phyloP scores from a whole-genome alignment of 2,113 vertebrate species.

The Mormyrus iriodes region DNA sequence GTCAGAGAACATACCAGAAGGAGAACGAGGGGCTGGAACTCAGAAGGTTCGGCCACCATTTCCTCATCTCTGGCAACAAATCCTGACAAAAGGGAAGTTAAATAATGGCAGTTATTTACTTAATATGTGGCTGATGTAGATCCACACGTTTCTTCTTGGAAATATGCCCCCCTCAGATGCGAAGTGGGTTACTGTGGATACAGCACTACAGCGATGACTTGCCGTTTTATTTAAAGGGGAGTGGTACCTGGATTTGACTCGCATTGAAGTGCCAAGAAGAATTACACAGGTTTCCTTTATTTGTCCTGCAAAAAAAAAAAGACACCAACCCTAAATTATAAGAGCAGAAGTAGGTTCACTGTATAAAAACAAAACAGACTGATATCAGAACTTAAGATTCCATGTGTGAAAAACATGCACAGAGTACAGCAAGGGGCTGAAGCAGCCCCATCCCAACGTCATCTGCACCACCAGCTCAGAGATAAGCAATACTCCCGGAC shows the following conservation, averaged over 20 bases:
- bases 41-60: conserved; percentile 42
- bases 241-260: conserved; percentile 24
- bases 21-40: conserved; percentile 1
- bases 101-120: not conserved
- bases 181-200: not conserved
- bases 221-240: not conserved
- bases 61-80: conserved; percentile 40
- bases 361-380: not conserved
- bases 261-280: conserved; percentile 48
- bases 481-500: not conserved
- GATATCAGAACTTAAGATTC: not conserved
- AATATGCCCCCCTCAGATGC: not conserved
- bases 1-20: conserved; percentile 33
- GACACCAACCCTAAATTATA: not conserved
- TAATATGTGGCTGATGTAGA: not conserved
- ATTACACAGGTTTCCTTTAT: conserved; percentile 52
- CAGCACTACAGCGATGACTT: not conserved
- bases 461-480: not conserved
- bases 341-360: not conserved
- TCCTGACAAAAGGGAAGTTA: conserved; percentile 30
- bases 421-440: not conserved
- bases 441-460: not conserved
- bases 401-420: not conserved
- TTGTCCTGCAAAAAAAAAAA: conserved; percentile 51
- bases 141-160: not conserved